Evolutionary conservation across 2,888 invertebrate species (phyloP).

Genomic region (Acronicta alni): DNA sequence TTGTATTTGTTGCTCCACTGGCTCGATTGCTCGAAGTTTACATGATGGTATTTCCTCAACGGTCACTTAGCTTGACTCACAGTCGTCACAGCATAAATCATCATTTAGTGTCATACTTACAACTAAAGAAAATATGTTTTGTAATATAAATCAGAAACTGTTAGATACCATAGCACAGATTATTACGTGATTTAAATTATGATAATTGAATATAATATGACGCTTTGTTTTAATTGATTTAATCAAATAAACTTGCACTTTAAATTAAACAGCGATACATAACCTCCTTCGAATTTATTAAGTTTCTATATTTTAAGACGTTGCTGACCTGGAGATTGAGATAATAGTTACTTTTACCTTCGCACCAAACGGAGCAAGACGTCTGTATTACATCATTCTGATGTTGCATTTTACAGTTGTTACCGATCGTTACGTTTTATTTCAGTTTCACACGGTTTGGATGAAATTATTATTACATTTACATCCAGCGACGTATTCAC

Average conservation of each 20-base stretch:
- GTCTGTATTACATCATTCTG: slow-evolving; percentile 17
- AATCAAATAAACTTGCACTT: too few relatives aligned
- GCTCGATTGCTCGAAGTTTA: slow-evolving; percentile 51
- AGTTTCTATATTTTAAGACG: not conserved
- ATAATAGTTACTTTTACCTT: slow-evolving; percentile 22
- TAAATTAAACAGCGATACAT: too few relatives aligned
- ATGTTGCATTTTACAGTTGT: slow-evolving; percentile 14
- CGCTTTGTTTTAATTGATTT: too few relatives aligned
- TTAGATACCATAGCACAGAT: too few relatives aligned
- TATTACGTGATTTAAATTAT: too few relatives aligned
- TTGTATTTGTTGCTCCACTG: slow-evolving; percentile 51
- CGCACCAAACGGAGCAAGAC: not conserved
- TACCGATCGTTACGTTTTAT: slow-evolving; percentile 41
- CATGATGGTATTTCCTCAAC: slow-evolving; percentile 66
- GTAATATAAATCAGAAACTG: slow-evolving; percentile 18
- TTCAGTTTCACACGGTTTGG: slow-evolving; percentile 50
- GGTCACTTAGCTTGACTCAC: slow-evolving; percentile 57
- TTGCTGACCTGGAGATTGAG: slow-evolving; percentile 1
- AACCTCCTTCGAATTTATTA: slow-evolving; percentile 1
- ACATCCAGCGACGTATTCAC: slow-evolving; percentile 53
- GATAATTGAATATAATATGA: too few relatives aligned
- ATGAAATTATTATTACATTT: slow-evolving; percentile 39
- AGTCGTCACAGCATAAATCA: slow-evolving; percentile 34
- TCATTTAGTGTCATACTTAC: slow-evolving; percentile 6
- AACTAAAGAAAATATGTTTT: not conserved